Base-by-base conservation (phyloP, 1,140 invertebrate species). In the Pachyrhynchus sulphureomaculatus region DNA sequence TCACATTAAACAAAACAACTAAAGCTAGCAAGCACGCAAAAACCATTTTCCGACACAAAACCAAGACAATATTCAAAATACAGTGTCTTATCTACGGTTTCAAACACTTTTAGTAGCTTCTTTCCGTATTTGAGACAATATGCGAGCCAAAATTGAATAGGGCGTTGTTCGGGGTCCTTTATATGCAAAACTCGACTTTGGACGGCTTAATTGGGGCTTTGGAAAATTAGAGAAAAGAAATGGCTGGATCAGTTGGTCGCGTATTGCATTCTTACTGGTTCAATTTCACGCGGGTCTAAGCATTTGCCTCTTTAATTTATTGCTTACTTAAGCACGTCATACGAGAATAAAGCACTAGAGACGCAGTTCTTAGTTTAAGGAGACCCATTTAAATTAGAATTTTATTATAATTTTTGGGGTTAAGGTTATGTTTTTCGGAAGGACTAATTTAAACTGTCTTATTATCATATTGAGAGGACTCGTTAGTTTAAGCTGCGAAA, bases 211-310 rank as follows among this genome's bases (percentile, higher is more conserved):
- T 48, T 48, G 24, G 29, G 29, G 45, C 45, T 48, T 48, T 48
- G 23, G n/a, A 57, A 57, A 57, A 57, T 57, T 57, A 57, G 55
- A 48, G 55, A 57, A n/a, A 57, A 57, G 55, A 57, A 57, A 57
- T 26, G 45, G 36, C 23, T 5, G 33, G 55, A 57, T 45, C 44
- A 48, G 41, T 48, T 54, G 26, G 55, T 48, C 17, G 26, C 39
- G 54, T 56, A 56, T 56, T 33, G 54, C 54, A 41, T 45, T 56
- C 39, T 44, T 56, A 33, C 39, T 34, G 24, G 39, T 57, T 37
- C 42, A 57, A 57, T 57, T 57, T 57, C 55, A 57, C 42, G 55
- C 55, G 55, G 18, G n/a, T 57, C 36, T 57, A 57, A 57, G 29
- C 55, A 47, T 57, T 55, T 34, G 53, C 53, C 53, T 15, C 17